phyloP scores from a whole-genome alignment of 2,888 invertebrate genomes.

The Ferrisia virgata region DNA sequence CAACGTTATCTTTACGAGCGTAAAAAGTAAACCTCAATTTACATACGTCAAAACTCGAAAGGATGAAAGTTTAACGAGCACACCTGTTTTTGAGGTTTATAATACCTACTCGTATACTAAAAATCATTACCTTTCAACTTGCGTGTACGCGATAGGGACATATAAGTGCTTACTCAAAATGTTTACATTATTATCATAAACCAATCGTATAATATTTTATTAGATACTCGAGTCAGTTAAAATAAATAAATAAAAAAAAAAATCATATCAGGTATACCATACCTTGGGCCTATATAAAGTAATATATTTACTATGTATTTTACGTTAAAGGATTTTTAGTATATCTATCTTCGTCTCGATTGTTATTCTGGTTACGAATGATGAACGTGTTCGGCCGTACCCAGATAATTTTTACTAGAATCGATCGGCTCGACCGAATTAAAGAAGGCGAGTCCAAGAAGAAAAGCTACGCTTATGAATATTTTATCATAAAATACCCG shows the following conservation, averaged over 20 bases:
- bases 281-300: no score
- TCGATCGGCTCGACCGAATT: slow-evolving; percentile 8
- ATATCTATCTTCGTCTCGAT: neutral
- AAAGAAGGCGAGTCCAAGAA: slow-evolving; percentile 13
- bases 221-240: no score
- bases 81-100: neutral
- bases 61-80: neutral
- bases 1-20: neutral
- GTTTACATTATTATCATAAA: no score
- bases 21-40: neutral
- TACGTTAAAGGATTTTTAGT: neutral
- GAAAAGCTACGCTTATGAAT: slow-evolving; percentile 2
- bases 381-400: neutral
- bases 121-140: neutral
- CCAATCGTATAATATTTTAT: neutral
- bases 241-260: no score
- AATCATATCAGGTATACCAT: no score
- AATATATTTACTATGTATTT: no score
- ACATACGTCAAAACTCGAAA: no score
- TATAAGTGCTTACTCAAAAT: neutral
- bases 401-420: neutral
- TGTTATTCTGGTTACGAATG: neutral
- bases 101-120: neutral
- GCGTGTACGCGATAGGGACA: no score
- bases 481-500: neutral